Conservation (phyloP, 2,888 invertebrate genomes). For the Axea sp. region DNA sequence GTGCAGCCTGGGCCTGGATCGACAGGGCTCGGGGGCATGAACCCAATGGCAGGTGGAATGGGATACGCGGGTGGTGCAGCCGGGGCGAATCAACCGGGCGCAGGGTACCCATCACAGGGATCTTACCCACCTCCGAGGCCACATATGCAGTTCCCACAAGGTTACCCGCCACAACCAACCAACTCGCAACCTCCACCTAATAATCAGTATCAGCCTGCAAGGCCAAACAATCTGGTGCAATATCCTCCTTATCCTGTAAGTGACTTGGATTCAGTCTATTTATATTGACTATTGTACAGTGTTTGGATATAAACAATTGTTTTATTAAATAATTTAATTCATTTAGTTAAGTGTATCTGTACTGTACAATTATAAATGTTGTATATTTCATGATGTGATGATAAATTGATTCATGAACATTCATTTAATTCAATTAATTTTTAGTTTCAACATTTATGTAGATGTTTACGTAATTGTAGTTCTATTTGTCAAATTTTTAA, state of each 20-base stretch:
- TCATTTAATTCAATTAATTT: too few species aligned
- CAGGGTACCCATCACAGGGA: slow-evolving; percentile 78
- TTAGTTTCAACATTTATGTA: too few species aligned
- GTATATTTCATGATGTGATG: too few species aligned
- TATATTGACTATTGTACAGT: too few species aligned
- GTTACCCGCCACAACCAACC: slow-evolving; percentile 73
- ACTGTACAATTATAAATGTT: too few species aligned
- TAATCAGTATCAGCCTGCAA: slow-evolving; percentile 77
- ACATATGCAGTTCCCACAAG: slow-evolving; percentile 79
- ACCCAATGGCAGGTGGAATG: slow-evolving; percentile 75
- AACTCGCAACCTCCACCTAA: slow-evolving; percentile 76
- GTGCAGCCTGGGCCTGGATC: slow-evolving; percentile 81
- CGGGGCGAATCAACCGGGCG: slow-evolving; percentile 80
- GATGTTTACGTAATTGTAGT: too few species aligned
- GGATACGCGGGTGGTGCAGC: slow-evolving; percentile 75
- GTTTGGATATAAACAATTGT: too few species aligned
- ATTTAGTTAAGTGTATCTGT: too few species aligned
- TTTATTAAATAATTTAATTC: too few species aligned
- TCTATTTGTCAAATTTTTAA: too few species aligned
- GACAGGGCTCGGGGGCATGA: slow-evolving; percentile 75
- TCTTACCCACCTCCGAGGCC: slow-evolving; percentile 79
- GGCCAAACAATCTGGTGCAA: slow-evolving; percentile 78
- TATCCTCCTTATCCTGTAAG: slow-evolving; percentile 76
- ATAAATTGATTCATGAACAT: too few species aligned
- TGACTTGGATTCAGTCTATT: background rate